Conservation (phyloP, 1,140 invertebrate species). For the Laupala kohalensis region DNA sequence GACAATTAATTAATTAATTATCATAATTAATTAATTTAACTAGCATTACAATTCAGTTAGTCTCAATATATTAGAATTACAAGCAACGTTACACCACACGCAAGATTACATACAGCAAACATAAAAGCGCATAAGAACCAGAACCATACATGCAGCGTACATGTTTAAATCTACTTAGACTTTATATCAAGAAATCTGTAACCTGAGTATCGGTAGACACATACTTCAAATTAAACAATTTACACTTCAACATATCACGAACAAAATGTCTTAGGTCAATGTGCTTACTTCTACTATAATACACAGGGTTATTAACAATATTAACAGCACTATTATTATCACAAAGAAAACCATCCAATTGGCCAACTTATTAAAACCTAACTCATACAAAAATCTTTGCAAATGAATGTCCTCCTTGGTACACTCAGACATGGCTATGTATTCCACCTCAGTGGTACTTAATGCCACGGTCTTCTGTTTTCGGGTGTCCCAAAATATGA, state of each 20-base stretch:
- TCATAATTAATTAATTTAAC: too few species aligned
- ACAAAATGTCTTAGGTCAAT: conserved; percentile 24
- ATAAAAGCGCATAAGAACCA: too few species aligned
- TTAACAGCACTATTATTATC: conserved; percentile 28
- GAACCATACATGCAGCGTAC: not conserved
- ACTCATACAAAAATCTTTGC: conserved; percentile 18
- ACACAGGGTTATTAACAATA: conserved; percentile 24
- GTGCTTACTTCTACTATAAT: conserved; percentile 26
- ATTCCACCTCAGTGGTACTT: conserved; percentile 31
- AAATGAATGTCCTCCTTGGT: conserved; percentile 27
- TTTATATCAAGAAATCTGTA: not conserved
- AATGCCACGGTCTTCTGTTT: conserved; percentile 33
- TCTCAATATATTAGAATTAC: too few species aligned
- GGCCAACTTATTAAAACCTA: not conserved
- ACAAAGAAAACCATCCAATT: conserved; percentile 18
- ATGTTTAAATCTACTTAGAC: not conserved
- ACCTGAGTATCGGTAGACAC: too few species aligned
- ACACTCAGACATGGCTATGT: conserved; percentile 27
- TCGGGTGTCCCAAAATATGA: conserved; percentile 35
- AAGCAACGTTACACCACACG: too few species aligned
- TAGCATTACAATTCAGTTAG: too few species aligned
- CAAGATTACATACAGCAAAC: too few species aligned
- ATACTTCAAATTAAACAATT: not conserved
- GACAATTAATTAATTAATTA: too few species aligned
- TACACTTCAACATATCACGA: not conserved